Evolutionary conservation across 2,888 invertebrate species (phyloP), one percentile per base, ranked within the genome.

Genomic region (Platycnemis pennipes): DNA sequence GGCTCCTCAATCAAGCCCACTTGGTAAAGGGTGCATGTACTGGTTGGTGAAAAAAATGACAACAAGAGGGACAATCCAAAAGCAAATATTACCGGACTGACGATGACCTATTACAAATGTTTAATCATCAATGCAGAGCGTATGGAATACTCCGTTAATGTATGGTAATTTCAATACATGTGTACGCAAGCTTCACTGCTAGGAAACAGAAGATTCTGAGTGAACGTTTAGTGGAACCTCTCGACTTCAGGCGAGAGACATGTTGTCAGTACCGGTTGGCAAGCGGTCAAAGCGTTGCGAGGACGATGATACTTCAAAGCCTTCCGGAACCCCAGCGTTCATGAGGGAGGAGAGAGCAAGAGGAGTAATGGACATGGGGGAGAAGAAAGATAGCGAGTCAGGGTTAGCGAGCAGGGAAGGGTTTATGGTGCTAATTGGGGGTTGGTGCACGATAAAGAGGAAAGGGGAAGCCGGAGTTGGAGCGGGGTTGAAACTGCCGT

Each of bases 371-470:
- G 63, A 63, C 53, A 8, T 11, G 11, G 26, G 26, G 63, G 5
- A 19, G 19, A 49, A 26, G 63, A 63, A 8, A 63, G 63, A 63
- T 63, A 26, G 63, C 26, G 26, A 63, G 63, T 26, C n/a, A 63
- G n/a, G 63, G 63, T 0, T 63, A 3, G 63, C 63, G 63, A 22
- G 22, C 26, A 63, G 22, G 19, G 63, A 63, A 63, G n/a, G 63
- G 63, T 63, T 63, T 63, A 63, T 63, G 63, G 63, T 63, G 63
- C 63, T 63, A 63, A 63, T 63, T 63, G 63, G 63, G 63, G n/a
- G 63, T 63, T 63, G n/a, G 63, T 22, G 63, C 7, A 26, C n/a
- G 63, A 2, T 26, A n/a, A n/a, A 63, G 4, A 49, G 49, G 2
- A n/a, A 63, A 26, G 26, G 63, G 63, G 19, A 5, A 3, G 63